Percentiles rank a stretch among this genome's conserved stretches.
Evolutionary conservation across 2,797 vertebrate genomes (phyloP).

Genomic region (Myoxocephalus aenaeus): DNA sequence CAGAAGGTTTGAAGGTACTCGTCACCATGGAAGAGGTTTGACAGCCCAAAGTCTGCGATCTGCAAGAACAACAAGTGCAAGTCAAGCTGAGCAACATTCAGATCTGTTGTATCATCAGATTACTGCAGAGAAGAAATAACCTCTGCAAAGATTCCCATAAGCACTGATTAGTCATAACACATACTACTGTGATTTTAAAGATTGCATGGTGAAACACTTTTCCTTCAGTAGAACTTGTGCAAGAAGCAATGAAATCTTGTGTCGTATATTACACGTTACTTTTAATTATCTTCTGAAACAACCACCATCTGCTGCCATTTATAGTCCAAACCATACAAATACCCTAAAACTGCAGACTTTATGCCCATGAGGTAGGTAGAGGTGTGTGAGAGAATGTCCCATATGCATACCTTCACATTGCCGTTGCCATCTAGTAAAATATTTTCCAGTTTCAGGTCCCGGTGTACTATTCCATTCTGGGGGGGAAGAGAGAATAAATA

Average conservation of each 20-base stretch:
- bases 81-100: neutral
- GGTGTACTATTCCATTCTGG: slow-evolving; percentile 95
- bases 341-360: neutral
- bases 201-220: neutral
- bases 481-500: neutral
- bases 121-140: neutral
- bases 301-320: neutral
- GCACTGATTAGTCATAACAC: slow-evolving; percentile 7
- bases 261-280: neutral
- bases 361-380: neutral
- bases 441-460: slow-evolving; percentile 98
- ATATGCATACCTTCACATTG: slow-evolving; percentile 91
- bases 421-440: slow-evolving; percentile 93
- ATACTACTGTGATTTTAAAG: neutral
- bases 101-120: neutral
- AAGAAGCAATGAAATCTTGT: neutral
- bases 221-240: neutral
- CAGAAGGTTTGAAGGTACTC: slow-evolving; percentile 94
- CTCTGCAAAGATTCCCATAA: neutral
- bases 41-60: slow-evolving; percentile 98
- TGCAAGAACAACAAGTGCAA: slow-evolving; percentile 55
- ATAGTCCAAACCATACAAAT: neutral
- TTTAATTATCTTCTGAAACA: neutral
- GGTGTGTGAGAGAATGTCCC: neutral
- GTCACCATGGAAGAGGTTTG: slow-evolving; percentile 92